phyloP scores from a whole-genome alignment of 2,113 vertebrate species.

The Nettapus auritus region DNA sequence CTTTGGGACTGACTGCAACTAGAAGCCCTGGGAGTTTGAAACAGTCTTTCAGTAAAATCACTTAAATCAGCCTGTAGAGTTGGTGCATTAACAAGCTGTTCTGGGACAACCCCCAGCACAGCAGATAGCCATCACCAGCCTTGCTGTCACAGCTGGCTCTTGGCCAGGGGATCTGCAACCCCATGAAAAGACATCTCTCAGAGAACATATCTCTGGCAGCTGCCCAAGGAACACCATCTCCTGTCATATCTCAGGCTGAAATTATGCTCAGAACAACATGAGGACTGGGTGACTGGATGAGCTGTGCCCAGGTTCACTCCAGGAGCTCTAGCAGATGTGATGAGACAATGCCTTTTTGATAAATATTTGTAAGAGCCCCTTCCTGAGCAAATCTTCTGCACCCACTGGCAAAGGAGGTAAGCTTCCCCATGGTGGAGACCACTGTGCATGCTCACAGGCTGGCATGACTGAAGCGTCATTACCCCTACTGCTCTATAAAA shows the following conservation, averaged over 20 bases:
- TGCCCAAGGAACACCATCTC: not conserved
- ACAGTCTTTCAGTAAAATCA: not conserved
- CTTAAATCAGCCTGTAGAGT: not conserved
- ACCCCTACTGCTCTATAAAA: not conserved
- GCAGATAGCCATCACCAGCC: not conserved
- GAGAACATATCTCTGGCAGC: not conserved
- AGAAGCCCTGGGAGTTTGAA: fast-evolving
- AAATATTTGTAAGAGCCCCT: not conserved
- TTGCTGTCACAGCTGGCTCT: not conserved
- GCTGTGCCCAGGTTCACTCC: not conserved
- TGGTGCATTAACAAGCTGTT: not conserved
- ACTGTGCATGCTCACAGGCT: not conserved
- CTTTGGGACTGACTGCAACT: not conserved
- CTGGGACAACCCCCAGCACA: not conserved
- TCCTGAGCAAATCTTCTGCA: not conserved
- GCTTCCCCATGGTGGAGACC: fast-evolving
- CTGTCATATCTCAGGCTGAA: not conserved
- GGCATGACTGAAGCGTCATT: not conserved
- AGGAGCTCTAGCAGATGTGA: not conserved
- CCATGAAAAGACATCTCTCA: fast-evolving
- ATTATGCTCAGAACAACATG: not conserved
- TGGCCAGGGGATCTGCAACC: not conserved
- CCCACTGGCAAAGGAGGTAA: fast-evolving
- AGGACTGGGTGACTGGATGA: fast-evolving
- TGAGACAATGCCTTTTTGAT: fast-evolving